Conservation (phyloP, 2,888 invertebrate species). For the Mythimna ferrago region DNA sequence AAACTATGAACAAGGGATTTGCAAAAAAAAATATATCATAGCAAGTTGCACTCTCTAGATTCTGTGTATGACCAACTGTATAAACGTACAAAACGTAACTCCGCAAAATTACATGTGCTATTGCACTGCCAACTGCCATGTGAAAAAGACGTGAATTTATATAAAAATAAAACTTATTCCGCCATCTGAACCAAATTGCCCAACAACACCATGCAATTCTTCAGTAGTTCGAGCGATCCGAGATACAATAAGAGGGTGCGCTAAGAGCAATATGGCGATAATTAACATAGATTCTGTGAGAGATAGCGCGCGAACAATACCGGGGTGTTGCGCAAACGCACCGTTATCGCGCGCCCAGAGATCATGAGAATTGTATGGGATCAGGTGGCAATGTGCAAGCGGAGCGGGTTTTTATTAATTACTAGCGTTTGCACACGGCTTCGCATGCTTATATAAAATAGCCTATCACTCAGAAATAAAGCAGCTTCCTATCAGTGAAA, state of each 20-base stretch:
- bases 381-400: background rate
- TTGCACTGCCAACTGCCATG: no score
- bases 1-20: no score
- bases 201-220: constrained; percentile 47
- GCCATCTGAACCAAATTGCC: constrained; percentile 12
- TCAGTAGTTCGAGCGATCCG: constrained; percentile 48
- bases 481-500: no score
- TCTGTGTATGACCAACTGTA: no score
- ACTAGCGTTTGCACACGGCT: no score
- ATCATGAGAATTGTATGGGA: constrained; percentile 61
- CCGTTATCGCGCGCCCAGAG: constrained; percentile 47
- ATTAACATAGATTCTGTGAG: constrained; percentile 71
- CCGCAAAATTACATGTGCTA: no score
- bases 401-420: constrained; percentile 18
- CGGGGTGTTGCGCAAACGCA: constrained; percentile 67
- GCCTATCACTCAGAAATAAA: no score
- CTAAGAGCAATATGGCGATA: constrained; percentile 67
- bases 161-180: background rate
- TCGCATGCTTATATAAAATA: no score
- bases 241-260: constrained; percentile 46
- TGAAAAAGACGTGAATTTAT: no score
- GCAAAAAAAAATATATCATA: no score
- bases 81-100: no score
- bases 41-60: no score
- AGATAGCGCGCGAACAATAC: constrained; percentile 74